These are phyloP conservation scores for Mustela nigripes DNA, from an alignment of 2,113 vertebrate genomes.

Conservation along the genomic window DNA sequence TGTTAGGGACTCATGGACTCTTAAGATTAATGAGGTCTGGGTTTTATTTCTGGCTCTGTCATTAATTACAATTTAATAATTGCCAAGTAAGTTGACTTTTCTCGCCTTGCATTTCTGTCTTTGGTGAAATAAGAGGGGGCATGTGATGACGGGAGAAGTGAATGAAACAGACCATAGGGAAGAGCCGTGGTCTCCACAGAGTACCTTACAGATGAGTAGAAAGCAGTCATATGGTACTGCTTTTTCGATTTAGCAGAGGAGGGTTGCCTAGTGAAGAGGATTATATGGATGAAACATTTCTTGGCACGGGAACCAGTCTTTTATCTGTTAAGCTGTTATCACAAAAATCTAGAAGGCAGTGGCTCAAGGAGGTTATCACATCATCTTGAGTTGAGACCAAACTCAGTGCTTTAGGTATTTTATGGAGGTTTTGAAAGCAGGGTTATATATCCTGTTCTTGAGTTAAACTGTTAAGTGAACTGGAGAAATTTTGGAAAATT, in stretches of 20 bases:
- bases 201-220: background rate
- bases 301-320: conserved; percentile 64
- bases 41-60: conserved; percentile 52
- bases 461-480: background rate
- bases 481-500: background rate
- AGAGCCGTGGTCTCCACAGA: background rate
- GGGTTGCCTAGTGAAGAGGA: background rate
- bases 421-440: background rate
- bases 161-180: background rate
- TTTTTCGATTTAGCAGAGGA: background rate
- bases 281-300: conserved; percentile 66
- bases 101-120: background rate
- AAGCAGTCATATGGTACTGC: background rate
- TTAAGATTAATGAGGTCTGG: background rate
- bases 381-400: background rate
- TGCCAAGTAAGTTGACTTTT: background rate
- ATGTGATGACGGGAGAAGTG: background rate
- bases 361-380: background rate
- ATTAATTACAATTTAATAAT: background rate
- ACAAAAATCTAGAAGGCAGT: background rate
- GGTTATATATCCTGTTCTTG: background rate
- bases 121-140: background rate
- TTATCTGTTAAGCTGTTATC: conserved; percentile 16
- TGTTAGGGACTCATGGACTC: background rate
- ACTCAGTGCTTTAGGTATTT: background rate